Evolutionary conservation across 2,888 invertebrate genomes (phyloP).

Genomic region (Pseudeuparius sepicola): DNA sequence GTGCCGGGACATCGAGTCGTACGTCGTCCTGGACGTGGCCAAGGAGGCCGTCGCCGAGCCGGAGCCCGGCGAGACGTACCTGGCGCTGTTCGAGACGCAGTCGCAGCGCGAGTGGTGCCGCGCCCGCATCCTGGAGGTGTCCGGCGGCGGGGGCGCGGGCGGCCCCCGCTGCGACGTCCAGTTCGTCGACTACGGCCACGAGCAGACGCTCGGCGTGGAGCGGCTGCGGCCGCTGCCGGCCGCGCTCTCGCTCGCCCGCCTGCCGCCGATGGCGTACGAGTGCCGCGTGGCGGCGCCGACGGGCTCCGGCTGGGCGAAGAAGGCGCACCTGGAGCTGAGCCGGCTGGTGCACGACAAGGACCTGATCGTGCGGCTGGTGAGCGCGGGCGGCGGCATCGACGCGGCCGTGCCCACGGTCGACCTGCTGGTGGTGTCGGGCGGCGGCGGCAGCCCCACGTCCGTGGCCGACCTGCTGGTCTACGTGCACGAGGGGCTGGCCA

Average conservation of each 20-base stretch:
- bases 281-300: conserved; percentile 51
- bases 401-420: conserved; percentile 44
- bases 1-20: conserved; percentile 26
- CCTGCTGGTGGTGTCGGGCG: conserved; percentile 29
- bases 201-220: conserved; percentile 39
- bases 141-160: conserved; percentile 22
- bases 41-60: no score
- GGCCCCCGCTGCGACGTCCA: conserved; percentile 44
- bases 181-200: conserved; percentile 56
- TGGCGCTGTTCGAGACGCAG: conserved; percentile 41
- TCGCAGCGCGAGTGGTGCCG: conserved; percentile 52
- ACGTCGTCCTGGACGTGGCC: conserved; percentile 24
- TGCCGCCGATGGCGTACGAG: conserved; percentile 46
- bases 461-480: conserved; percentile 38
- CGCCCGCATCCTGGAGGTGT: conserved; percentile 42
- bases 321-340: no score
- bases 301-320: conserved; percentile 43
- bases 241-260: conserved; percentile 37
- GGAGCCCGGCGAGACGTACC: conserved; percentile 57
- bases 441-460: conserved; percentile 33
- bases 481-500: conserved; percentile 25
- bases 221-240: no score
- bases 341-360: no score
- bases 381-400: conserved; percentile 33
- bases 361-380: conserved; percentile 29